Percentiles rank a stretch among this genome's conserved stretches.
Conservation (phyloP, 2,113 vertebrate genomes). For the Bufo gargarizans region DNA sequence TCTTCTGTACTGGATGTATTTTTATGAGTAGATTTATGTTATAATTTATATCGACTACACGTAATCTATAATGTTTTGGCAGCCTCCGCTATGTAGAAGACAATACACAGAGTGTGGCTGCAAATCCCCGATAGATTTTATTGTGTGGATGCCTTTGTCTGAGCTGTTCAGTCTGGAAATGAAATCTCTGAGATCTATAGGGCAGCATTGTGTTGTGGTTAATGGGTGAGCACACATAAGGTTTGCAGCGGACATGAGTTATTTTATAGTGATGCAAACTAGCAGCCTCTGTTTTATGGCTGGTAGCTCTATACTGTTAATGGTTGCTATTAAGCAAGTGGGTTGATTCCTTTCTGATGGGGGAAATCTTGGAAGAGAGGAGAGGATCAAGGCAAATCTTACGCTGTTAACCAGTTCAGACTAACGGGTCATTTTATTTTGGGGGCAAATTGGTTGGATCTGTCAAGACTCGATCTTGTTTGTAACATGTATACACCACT, state of each 20-base stretch:
- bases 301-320: background rate
- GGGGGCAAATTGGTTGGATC: background rate
- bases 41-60: background rate
- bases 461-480: too few relatives aligned
- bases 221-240: background rate
- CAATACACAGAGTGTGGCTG: constrained; percentile 6
- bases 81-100: background rate
- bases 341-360: background rate
- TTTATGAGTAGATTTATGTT: background rate
- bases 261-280: background rate
- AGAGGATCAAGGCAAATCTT: background rate
- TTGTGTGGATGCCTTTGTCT: background rate
- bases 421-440: background rate
- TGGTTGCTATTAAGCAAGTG: background rate
- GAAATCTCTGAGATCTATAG: background rate
- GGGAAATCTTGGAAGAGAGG: background rate
- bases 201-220: background rate
- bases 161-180: background rate
- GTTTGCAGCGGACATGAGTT: background rate
- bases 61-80: background rate
- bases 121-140: constrained; percentile 13
- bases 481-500: too few relatives aligned
- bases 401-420: background rate
- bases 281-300: background rate
- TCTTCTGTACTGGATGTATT: background rate